Percentiles rank a stretch among this genome's conserved stretches.
phyloP scores from a whole-genome alignment of 2,797 vertebrate species.

The Periparus ater region DNA sequence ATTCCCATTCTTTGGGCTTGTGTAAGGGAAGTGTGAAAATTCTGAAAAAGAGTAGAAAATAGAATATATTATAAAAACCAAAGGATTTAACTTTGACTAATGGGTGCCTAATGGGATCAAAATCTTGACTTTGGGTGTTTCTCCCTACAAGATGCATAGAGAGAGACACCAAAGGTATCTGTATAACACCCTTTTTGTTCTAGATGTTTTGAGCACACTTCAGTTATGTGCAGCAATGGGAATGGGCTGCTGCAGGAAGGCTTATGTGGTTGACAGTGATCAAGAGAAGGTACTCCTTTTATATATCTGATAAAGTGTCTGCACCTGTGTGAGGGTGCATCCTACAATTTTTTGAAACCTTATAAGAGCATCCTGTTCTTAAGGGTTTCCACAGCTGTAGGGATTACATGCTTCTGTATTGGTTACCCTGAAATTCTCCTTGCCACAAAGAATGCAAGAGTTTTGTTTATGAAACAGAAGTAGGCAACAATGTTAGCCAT shows the following conservation, averaged over 20 bases:
- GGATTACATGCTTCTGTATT: neutral
- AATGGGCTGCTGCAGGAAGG: neutral
- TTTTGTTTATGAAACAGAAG: neutral
- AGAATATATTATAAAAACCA: neutral
- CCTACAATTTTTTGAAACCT: neutral
- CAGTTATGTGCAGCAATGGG: neutral
- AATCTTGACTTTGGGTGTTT: neutral
- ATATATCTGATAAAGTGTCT: neutral
- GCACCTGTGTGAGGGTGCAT: neutral
- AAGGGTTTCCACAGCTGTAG: neutral
- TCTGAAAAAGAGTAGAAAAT: neutral
- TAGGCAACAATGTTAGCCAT: neutral
- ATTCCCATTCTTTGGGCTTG: neutral
- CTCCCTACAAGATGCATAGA: neutral
- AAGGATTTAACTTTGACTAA: neutral
- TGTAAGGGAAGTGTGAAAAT: neutral
- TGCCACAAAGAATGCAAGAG: neutral
- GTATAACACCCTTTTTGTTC: neutral
- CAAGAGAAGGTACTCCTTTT: neutral
- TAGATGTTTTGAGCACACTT: neutral
- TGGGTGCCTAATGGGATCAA: neutral
- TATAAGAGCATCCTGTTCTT: neutral
- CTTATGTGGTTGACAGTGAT: neutral
- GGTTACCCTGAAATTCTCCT: neutral
- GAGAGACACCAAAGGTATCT: neutral